Evolutionary conservation across 2,888 invertebrate genomes (phyloP).

Genomic region (Vannuccia rotundouncinata): DNA sequence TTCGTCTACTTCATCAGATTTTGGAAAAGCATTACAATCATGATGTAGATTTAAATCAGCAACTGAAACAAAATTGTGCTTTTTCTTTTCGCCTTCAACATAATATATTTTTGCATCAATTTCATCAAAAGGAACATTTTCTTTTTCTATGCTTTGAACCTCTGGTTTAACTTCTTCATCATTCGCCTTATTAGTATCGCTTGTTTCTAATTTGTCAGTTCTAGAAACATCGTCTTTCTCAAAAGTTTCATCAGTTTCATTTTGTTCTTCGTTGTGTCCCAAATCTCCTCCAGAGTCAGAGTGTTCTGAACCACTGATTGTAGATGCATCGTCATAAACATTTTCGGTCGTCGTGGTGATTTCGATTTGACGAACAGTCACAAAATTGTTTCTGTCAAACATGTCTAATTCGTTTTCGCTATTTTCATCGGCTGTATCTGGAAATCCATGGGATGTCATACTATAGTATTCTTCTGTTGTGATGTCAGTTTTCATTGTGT

Average conservation of each 20-base stretch:
- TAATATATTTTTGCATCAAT: too few species aligned
- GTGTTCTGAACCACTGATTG: not conserved
- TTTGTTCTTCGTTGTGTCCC: not conserved
- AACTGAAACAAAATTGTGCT: too few species aligned
- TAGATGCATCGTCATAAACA: not conserved
- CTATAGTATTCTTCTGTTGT: not conserved
- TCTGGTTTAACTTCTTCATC: too few species aligned
- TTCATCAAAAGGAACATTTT: too few species aligned
- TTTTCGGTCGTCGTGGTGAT: not conserved
- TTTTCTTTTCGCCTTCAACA: too few species aligned
- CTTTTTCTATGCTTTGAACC: too few species aligned
- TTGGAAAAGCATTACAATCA: too few species aligned
- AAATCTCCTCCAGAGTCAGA: not conserved
- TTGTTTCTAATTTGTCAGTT: not conserved
- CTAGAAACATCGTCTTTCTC: not conserved
- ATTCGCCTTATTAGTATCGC: not conserved
- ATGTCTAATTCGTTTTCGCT: not conserved
- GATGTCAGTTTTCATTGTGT: too few species aligned
- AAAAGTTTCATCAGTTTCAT: not conserved
- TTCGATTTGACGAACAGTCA: not conserved
- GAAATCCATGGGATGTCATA: not conserved
- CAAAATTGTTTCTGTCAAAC: not conserved
- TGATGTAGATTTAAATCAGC: too few species aligned
- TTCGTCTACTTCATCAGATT: too few species aligned
- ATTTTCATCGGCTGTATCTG: too few species aligned